Base-by-base conservation (phyloP, 2,888 invertebrate genomes). In the Anoplius nigerrimus region DNA sequence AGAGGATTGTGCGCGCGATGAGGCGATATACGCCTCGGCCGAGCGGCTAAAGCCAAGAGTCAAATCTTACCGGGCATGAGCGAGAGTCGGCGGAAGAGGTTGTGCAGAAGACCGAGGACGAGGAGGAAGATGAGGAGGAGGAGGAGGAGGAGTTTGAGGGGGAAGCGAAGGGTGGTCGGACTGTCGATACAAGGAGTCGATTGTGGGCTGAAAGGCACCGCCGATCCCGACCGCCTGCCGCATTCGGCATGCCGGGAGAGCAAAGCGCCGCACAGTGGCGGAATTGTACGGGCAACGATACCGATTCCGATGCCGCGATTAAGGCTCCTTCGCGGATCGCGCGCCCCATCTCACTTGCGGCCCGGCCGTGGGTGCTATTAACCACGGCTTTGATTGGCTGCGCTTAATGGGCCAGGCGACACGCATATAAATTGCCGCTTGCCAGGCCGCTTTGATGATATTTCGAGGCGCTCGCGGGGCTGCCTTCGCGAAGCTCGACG, bases 131-230 rank as follows among this genome's bases (percentile, higher is more conserved):
- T 34, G 64, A 48, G 54, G 56, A 18, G 48, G 57, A 55, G 62
- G 57, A n/a, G 62, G 21, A 18, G 57, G 64, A 56, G 62, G 65
- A 57, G 65, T 73, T 74, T 69, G 78, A 72, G 43, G 20, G 73
- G 72, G 71, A 57, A 55, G 62, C 51, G 60, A 59, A 62, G 72
- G 69, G 70, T 61, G 70, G 79, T 77, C 74, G 74, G 74, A 79
- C 77, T 81, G 86, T 86, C 88, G 86, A 88, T 88, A 88, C 88
- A 88, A 88, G 86, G 88, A 82, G 84, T 81, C 86, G 87, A 87
- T 87, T 88, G 87, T 88, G 75, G 81, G 69, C 78, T 84, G 75
- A 86, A 87, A 87, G 83, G 81, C 77, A 76, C 82, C 84, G 82
- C 78, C 79, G 66, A 71, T 71, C 46, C 65, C 24, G 48, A 16